Evolutionary conservation across 2,797 vertebrate genomes (phyloP).

Genomic region (Cichlasoma orientale): DNA sequence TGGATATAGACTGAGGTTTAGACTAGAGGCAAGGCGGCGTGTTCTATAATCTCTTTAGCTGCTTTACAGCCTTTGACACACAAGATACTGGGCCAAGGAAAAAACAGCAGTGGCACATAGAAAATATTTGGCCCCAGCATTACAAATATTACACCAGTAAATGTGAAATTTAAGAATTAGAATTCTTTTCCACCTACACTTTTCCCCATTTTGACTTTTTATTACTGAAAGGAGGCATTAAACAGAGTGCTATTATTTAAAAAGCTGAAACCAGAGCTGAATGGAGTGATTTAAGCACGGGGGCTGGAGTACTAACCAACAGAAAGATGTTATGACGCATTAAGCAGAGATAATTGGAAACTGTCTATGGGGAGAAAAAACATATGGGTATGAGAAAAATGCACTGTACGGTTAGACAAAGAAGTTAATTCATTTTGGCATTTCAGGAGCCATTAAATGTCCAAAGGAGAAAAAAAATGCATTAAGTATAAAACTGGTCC

Average conservation of each 20-base stretch:
- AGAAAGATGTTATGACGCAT: slow-evolving; percentile 43
- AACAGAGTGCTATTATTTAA: slow-evolving; percentile 39
- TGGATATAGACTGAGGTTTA: slow-evolving; percentile 55
- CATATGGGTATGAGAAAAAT: slow-evolving; percentile 20
- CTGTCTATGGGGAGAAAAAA: not conserved
- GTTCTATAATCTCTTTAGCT: slow-evolving; percentile 68
- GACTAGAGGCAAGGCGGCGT: slow-evolving; percentile 49
- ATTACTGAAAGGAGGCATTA: slow-evolving; percentile 8
- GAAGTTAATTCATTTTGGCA: slow-evolving; percentile 20
- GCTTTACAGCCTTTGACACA: slow-evolving; percentile 67
- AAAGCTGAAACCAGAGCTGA: slow-evolving; percentile 28
- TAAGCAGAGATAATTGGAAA: slow-evolving; percentile 54
- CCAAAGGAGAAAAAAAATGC: slow-evolving; percentile 2
- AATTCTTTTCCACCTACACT: not conserved
- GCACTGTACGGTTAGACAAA: slow-evolving; percentile 25
- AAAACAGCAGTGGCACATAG: slow-evolving; percentile 2
- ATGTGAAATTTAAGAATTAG: slow-evolving; percentile 10
- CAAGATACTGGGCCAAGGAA: slow-evolving; percentile 51
- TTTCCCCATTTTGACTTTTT: slow-evolving; percentile 23
- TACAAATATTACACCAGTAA: slow-evolving; percentile 17
- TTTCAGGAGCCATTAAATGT: slow-evolving; percentile 32
- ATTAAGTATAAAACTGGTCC: not conserved
- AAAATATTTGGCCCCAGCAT: slow-evolving; percentile 21
- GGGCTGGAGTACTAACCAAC: slow-evolving; percentile 42
- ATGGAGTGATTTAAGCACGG: slow-evolving; percentile 25